These are phyloP conservation scores for Bos indicus DNA, from an alignment of 2,113 vertebrate species.

Conservation along the genomic window DNA sequence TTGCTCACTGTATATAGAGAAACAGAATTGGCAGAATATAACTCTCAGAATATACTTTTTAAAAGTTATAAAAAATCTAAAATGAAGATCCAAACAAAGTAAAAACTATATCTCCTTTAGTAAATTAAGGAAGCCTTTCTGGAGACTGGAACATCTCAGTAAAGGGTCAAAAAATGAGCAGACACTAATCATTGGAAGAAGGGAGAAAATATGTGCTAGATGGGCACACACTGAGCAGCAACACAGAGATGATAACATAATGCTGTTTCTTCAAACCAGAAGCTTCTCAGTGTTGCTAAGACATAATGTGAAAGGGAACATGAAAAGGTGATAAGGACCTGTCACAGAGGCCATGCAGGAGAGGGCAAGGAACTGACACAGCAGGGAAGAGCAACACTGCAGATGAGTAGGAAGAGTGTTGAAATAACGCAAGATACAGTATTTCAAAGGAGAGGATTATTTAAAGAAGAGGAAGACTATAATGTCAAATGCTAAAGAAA, in stretches of 20 bases:
- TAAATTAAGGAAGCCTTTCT: neutral
- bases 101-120: neutral
- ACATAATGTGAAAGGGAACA: neutral
- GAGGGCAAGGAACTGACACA: neutral
- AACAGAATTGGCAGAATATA: neutral
- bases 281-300: neutral
- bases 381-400: neutral
- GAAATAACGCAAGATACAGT: neutral
- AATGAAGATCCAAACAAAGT: neutral
- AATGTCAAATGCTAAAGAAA: neutral
- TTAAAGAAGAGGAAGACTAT: neutral
- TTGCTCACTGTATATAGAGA: neutral
- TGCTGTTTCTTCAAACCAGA: neutral
- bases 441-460: neutral
- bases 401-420: no score
- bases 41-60: neutral
- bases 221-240: neutral
- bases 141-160: neutral
- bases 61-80: neutral
- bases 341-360: neutral
- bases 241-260: no score
- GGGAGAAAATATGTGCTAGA: neutral
- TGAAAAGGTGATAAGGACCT: neutral
- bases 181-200: neutral
- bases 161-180: neutral